phyloP scores from a whole-genome alignment of 2,797 vertebrate species.

The Manis pentadactyla region DNA sequence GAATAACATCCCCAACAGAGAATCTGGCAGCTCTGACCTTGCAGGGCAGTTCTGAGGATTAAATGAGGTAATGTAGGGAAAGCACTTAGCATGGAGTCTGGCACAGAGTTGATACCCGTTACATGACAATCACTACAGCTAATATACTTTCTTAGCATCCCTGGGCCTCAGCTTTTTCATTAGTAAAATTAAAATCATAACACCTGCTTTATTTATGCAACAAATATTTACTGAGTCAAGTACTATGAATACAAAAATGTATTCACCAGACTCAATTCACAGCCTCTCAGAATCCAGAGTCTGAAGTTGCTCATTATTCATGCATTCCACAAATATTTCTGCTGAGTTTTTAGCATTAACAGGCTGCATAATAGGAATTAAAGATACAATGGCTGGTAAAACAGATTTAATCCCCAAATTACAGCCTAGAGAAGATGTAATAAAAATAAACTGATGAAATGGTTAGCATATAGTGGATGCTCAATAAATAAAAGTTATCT shows the following conservation, averaged over 20 bases:
- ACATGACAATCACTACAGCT: too few species aligned
- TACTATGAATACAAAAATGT: neutral
- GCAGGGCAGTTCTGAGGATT: neutral
- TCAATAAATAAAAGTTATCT: neutral
- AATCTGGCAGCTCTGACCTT: neutral
- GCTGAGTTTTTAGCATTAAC: neutral
- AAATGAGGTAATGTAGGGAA: neutral
- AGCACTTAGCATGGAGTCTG: neutral
- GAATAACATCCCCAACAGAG: neutral
- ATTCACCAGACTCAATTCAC: neutral
- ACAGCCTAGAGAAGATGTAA: neutral
- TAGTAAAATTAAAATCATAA: neutral
- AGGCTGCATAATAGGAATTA: neutral
- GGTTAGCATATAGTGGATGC: neutral
- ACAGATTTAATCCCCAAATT: neutral
- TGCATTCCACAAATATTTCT: neutral
- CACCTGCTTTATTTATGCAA: conserved; percentile 40
- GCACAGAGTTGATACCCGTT: neutral
- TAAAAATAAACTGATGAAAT: neutral
- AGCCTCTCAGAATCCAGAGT: neutral
- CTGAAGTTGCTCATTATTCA: neutral
- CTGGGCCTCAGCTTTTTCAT: neutral
- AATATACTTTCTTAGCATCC: neutral
- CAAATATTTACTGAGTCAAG: conserved; percentile 26
- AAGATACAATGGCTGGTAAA: neutral